Percentiles rank a stretch among this genome's conserved stretches.
These are phyloP conservation scores for Clunio marinus DNA, from an alignment of 2,888 invertebrate genomes.

Conservation along the genomic window DNA sequence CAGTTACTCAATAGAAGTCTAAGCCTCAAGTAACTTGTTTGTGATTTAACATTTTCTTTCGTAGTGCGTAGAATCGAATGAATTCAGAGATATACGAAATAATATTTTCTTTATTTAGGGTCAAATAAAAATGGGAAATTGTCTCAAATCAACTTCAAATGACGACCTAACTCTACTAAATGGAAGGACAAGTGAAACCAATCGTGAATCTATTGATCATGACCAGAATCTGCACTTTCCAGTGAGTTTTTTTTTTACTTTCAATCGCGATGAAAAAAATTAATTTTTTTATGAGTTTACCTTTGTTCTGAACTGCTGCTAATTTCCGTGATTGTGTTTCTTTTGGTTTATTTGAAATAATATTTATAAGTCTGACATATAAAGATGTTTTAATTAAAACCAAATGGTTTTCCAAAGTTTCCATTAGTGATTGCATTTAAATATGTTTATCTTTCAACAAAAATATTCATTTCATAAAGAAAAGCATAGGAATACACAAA, in stretches of 20 bases:
- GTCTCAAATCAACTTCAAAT: constrained; percentile 61
- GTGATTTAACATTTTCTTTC: not conserved
- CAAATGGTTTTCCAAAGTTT: too few relatives aligned
- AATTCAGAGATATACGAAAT: not conserved
- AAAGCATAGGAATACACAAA: not conserved
- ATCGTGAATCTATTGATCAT: constrained; percentile 57
- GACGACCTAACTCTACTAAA: constrained; percentile 62
- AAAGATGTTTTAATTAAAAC: too few relatives aligned
- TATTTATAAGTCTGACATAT: too few relatives aligned
- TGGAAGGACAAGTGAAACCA: constrained; percentile 54
- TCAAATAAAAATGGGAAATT: constrained; percentile 60
- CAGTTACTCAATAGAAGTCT: too few relatives aligned
- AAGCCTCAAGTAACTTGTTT: too few relatives aligned
- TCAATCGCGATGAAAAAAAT: not conserved
- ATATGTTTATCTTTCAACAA: too few relatives aligned
- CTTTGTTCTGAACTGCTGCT: not conserved
- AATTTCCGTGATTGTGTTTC: constrained; percentile 16
- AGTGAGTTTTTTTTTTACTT: constrained; percentile 44
- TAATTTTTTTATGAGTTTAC: constrained; percentile 25
- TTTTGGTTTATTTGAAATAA: too few relatives aligned
- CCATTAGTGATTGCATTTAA: too few relatives aligned
- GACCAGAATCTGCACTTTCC: constrained; percentile 55
- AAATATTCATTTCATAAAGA: too few relatives aligned
- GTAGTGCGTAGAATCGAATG: not conserved
- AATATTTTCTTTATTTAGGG: not conserved